Percentiles rank a stretch among this genome's conserved stretches.
These are phyloP conservation scores for Metalampra italica DNA, from an alignment of 2,888 invertebrate genomes.

Conservation along the genomic window DNA sequence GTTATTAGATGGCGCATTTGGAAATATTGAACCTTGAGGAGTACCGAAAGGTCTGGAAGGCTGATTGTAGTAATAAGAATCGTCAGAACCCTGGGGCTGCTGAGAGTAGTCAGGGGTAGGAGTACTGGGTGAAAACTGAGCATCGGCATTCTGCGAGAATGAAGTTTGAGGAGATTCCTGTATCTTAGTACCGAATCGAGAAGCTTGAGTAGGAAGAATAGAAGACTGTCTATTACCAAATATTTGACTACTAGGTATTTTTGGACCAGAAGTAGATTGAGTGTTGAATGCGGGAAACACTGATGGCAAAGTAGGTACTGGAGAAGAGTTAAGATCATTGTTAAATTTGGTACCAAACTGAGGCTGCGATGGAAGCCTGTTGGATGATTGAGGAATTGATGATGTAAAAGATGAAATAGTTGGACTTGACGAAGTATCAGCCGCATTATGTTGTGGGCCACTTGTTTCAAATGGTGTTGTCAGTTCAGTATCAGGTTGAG, in stretches of 20 bases:
- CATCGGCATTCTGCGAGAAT: conserved; percentile 20
- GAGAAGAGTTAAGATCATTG: conserved; percentile 7
- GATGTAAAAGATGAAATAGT: not conserved
- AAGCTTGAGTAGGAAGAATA: conserved; percentile 12
- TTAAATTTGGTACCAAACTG: conserved; percentile 11
- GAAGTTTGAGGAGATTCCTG: conserved; percentile 9
- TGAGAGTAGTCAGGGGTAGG: conserved; percentile 20
- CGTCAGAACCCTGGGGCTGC: conserved; percentile 17
- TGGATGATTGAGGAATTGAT: conserved; percentile 1
- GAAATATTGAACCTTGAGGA: conserved; percentile 31
- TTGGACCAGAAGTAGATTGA: conserved; percentile 5
- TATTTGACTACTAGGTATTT: conserved; percentile 2
- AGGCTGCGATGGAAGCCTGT: conserved; percentile 11
- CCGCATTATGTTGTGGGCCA: not conserved
- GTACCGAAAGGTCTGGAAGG: conserved; percentile 43
- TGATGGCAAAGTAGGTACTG: conserved; percentile 12
- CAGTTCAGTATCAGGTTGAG: conserved; percentile 37
- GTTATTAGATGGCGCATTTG: conserved; percentile 34
- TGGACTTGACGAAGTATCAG: not conserved
- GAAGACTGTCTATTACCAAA: conserved; percentile 5
- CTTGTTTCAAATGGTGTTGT: conserved; percentile 43
- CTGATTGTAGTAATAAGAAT: conserved; percentile 52
- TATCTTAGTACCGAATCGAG: conserved; percentile 6
- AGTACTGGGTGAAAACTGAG: conserved; percentile 23
- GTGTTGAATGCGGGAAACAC: conserved; percentile 15